A percentile compares a stretch with the other conserved stretches of the same genome.
Evolutionary conservation across 2,888 invertebrate genomes (phyloP).

Genomic region (Osedax frankpressi): DNA sequence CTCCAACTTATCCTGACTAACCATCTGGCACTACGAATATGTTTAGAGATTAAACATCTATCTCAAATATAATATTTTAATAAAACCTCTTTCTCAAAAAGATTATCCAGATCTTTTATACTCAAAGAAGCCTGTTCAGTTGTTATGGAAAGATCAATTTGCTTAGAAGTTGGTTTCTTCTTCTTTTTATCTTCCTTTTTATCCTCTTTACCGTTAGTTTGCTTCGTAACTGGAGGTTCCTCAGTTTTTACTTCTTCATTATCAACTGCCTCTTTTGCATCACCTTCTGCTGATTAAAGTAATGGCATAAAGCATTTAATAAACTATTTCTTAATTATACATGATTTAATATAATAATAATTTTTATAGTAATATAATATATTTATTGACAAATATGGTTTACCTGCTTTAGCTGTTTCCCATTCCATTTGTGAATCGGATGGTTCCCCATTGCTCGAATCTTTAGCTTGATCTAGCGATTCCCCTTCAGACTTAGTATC

Average conservation of each 20-base stretch:
- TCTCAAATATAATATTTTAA: neutral
- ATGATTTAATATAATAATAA: no score
- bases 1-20: constrained; percentile 69
- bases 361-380: neutral
- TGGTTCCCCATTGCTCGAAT: constrained; percentile 38
- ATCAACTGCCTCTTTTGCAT: neutral
- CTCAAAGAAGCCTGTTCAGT: constrained; percentile 61
- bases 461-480: constrained; percentile 26
- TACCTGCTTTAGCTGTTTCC: neutral
- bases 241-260: constrained; percentile 1
- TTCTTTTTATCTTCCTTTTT: constrained; percentile 51
- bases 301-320: neutral
- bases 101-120: constrained; percentile 59
- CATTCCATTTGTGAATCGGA: constrained; percentile 29
- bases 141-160: constrained; percentile 71
- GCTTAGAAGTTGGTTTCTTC: constrained; percentile 62
- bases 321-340: no score
- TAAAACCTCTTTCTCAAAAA: constrained; percentile 64
- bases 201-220: constrained; percentile 15
- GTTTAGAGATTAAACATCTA: neutral
- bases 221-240: constrained; percentile 1
- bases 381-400: neutral
- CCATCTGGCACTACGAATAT: constrained; percentile 50
- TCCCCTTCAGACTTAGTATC: constrained; percentile 29
- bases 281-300: neutral